Percentiles rank a stretch among this genome's conserved stretches.
Conservation (phyloP, 2,113 vertebrate genomes). For the Equus przewalskii region DNA sequence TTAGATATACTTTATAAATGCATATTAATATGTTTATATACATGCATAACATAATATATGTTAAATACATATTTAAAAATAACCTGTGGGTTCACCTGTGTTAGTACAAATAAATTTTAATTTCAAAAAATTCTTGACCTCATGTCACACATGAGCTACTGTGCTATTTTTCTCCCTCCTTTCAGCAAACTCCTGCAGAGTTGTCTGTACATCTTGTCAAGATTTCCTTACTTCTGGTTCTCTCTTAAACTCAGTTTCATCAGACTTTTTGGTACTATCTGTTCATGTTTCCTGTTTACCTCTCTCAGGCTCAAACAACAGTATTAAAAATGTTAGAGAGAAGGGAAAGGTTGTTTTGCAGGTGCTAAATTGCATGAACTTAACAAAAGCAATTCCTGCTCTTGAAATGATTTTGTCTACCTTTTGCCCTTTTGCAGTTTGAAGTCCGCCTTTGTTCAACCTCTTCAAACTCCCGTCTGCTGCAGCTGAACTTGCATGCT, state of each 20-base stretch:
- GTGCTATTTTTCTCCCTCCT: background rate
- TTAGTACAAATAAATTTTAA: background rate
- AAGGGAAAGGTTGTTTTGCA: background rate
- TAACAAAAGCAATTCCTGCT: background rate
- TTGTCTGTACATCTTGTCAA: background rate
- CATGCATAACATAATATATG: no score
- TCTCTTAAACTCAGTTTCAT: background rate
- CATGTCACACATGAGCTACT: background rate
- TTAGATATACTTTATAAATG: background rate
- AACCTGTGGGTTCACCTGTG: background rate
- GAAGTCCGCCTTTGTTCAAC: background rate
- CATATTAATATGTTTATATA: background rate
- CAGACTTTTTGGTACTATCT: background rate
- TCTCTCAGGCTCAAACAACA: background rate
- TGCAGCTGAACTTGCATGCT: background rate
- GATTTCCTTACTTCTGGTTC: background rate
- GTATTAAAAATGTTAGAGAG: background rate
- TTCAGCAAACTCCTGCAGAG: background rate
- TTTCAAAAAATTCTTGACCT: background rate
- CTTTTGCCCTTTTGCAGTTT: background rate
- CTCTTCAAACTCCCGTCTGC: background rate
- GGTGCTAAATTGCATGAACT: background rate
- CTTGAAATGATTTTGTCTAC: background rate
- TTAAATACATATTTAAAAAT: background rate
- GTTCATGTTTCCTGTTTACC: background rate